These are phyloP conservation scores for Troilus luridus DNA, from an alignment of 2,888 invertebrate genomes.

Conservation along the genomic window DNA sequence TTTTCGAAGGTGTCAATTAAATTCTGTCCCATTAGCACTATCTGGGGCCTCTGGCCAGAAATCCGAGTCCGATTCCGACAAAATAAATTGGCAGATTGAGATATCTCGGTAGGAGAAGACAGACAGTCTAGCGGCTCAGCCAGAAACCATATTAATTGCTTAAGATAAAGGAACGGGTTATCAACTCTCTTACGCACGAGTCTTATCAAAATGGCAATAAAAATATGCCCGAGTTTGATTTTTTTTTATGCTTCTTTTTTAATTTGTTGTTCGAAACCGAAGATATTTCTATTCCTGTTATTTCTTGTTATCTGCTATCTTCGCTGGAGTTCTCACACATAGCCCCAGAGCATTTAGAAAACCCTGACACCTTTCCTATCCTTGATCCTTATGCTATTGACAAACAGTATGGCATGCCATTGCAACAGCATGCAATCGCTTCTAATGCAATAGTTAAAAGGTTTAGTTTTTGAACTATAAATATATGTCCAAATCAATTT, in stretches of 20 bases:
- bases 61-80: neutral
- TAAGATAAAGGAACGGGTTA: neutral
- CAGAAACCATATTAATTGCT: conserved; percentile 25
- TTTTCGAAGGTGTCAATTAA: conserved; percentile 17
- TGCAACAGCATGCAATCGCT: neutral
- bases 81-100: neutral
- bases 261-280: neutral
- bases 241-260: neutral
- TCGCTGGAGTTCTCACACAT: neutral
- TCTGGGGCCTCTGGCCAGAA: neutral
- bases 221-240: conserved; percentile 28
- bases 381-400: conserved; percentile 33
- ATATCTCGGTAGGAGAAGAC: neutral
- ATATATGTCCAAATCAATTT: too few relatives aligned
- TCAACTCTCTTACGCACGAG: conserved; percentile 21
- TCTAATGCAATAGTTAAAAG: neutral
- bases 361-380: conserved; percentile 31
- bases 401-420: neutral
- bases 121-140: conserved; percentile 21
- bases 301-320: neutral
- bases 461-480: neutral
- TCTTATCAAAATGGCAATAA: conserved; percentile 42
- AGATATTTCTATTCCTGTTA: conserved; percentile 27
- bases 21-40: neutral
- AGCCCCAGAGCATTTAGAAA: neutral